phyloP scores from a whole-genome alignment of 2,888 invertebrate species.

The Xestobium rufovillosum region DNA sequence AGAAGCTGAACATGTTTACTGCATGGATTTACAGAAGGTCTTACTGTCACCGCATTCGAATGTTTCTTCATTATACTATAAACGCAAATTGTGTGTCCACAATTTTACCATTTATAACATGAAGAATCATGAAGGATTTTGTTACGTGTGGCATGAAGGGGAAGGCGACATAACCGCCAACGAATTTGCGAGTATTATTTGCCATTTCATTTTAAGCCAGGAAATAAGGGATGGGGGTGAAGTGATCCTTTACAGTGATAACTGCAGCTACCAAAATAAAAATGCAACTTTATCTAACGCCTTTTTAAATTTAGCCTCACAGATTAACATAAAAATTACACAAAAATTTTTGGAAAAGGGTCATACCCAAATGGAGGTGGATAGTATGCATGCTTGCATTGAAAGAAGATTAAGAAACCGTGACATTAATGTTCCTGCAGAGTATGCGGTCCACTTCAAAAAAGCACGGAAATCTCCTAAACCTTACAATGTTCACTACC shows the following conservation, averaged over 20 bases:
- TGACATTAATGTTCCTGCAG: constrained; percentile 9
- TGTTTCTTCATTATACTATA: constrained; percentile 23
- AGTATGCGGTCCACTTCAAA: constrained; percentile 9
- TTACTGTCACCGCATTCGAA: constrained; percentile 18
- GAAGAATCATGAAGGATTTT: constrained; percentile 20
- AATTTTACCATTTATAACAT: constrained; percentile 28
- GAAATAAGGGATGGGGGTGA: too few species aligned
- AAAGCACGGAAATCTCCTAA: constrained; percentile 3
- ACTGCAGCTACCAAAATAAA: too few species aligned
- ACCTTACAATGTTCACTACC: constrained; percentile 7
- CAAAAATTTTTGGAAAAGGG: constrained; percentile 8
- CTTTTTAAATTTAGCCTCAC: constrained; percentile 1
- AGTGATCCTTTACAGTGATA: too few species aligned
- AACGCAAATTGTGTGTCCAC: constrained; percentile 20
- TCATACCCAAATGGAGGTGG: constrained; percentile 2
- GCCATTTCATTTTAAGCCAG: too few species aligned
- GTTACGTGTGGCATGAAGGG: constrained; percentile 27
- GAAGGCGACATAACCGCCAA: constrained; percentile 21
- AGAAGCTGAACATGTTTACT: constrained; percentile 10
- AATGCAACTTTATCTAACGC: background rate
- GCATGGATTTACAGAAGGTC: constrained; percentile 22
- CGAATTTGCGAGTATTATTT: constrained; percentile 16
- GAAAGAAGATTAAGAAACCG: constrained; percentile 6
- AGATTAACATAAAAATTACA: constrained; percentile 5
- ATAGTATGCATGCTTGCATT: constrained; percentile 4